Evolutionary conservation across 2,113 vertebrate genomes (phyloP).

Genomic region (Craseonycteris thonglongyai): DNA sequence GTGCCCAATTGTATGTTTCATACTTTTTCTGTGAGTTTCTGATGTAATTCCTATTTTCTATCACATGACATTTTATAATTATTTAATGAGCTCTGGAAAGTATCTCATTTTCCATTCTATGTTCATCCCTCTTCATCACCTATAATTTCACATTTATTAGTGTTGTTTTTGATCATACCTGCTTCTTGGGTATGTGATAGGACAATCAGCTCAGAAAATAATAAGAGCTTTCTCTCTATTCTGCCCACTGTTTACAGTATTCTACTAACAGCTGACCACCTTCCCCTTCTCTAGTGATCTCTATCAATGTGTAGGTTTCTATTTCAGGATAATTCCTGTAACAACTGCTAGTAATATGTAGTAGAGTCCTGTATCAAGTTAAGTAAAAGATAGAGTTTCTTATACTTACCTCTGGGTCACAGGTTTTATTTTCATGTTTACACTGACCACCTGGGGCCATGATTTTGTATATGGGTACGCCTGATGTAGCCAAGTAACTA

Average conservation of each 20-base stretch:
- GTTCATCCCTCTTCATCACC: background rate
- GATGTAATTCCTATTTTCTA: background rate
- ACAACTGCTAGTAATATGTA: background rate
- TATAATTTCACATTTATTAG: background rate
- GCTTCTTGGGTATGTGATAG: background rate
- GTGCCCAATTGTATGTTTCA: background rate
- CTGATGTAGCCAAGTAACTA: constrained; percentile 94
- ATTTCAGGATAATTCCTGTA: background rate
- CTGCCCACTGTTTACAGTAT: background rate
- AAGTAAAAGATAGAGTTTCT: background rate
- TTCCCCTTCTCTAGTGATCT: background rate
- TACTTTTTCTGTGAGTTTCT: background rate
- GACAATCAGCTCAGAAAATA: background rate
- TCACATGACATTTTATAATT: background rate
- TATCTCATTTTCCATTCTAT: background rate
- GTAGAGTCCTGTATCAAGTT: background rate
- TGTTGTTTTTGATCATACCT: background rate
- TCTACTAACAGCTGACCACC: background rate
- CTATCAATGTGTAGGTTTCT: background rate
- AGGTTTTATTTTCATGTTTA: constrained; percentile 88
- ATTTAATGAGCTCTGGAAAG: background rate
- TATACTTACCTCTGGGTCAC: constrained; percentile 87
- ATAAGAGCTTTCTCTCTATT: background rate
- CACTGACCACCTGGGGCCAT: constrained; percentile 84
- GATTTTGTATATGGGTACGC: constrained; percentile 91